phyloP scores from a whole-genome alignment of 2,113 vertebrate species.

The Tursiops truncatus region DNA sequence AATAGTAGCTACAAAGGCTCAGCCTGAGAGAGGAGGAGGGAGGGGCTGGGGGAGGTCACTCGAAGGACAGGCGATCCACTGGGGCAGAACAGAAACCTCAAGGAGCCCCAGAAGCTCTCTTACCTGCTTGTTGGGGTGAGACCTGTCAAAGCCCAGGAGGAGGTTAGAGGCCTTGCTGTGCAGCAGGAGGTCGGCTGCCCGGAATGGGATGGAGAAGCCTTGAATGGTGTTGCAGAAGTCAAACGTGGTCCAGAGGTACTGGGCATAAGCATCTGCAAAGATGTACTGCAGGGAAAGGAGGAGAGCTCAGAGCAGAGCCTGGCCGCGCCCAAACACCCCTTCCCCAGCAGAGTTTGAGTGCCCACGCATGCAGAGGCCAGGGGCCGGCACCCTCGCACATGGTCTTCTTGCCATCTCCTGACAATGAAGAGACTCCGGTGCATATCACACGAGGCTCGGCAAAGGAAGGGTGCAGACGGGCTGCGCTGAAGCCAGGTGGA shows the following conservation, averaged over 20 bases:
- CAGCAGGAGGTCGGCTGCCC: slow-evolving; percentile 93
- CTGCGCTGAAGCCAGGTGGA: fast-evolving
- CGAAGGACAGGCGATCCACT: not conserved
- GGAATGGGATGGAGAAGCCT: slow-evolving; percentile 93
- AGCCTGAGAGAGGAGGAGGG: not conserved
- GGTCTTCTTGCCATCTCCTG: not conserved
- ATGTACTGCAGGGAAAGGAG: slow-evolving; percentile 88
- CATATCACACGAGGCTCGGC: not conserved
- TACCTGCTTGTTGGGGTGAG: slow-evolving; percentile 97
- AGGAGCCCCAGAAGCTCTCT: not conserved
- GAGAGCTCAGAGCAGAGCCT: not conserved
- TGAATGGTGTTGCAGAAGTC: slow-evolving; percentile 94
- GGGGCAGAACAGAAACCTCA: not conserved
- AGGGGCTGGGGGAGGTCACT: not conserved
- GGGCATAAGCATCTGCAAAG: slow-evolving; percentile 92
- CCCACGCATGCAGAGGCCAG: fast-evolving
- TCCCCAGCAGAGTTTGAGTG: fast-evolving
- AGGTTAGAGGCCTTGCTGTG: slow-evolving; percentile 90
- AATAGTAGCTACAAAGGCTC: not conserved
- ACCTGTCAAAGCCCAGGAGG: slow-evolving; percentile 93
- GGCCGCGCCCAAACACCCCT: fast-evolving
- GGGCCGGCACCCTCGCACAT: fast-evolving
- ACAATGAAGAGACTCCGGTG: not conserved
- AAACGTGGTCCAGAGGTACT: slow-evolving; percentile 94
- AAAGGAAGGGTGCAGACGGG: not conserved